phyloP scores from a whole-genome alignment of 2,888 invertebrate species.

The Acrobasis consociella region DNA sequence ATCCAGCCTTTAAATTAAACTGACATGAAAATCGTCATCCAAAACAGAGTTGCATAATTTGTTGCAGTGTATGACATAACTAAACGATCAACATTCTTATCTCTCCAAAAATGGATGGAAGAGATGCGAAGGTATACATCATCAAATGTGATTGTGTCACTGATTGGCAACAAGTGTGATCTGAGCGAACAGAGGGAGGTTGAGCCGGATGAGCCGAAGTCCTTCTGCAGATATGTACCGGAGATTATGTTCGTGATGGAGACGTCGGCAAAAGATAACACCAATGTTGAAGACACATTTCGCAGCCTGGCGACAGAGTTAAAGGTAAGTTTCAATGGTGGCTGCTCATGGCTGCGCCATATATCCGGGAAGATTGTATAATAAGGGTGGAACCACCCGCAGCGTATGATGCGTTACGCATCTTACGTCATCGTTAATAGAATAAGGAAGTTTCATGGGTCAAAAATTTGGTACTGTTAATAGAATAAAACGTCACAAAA shows the following conservation, averaged over 20 bases:
- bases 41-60: neutral
- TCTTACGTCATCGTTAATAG: too few relatives aligned
- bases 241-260: slow-evolving; percentile 94
- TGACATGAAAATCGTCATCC: too few relatives aligned
- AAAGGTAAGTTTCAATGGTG: slow-evolving; percentile 85
- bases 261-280: slow-evolving; percentile 95
- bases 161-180: slow-evolving; percentile 97
- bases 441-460: too few relatives aligned
- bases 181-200: slow-evolving; percentile 91
- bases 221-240: slow-evolving; percentile 92
- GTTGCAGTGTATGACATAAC: slow-evolving; percentile 96
- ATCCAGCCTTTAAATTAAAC: too few relatives aligned
- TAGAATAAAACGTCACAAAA: too few relatives aligned
- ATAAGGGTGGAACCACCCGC: too few relatives aligned
- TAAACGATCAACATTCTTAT: slow-evolving; percentile 94
- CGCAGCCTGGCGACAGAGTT: slow-evolving; percentile 92
- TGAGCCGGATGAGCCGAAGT: slow-evolving; percentile 92
- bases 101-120: slow-evolving; percentile 97
- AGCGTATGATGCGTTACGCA: too few relatives aligned
- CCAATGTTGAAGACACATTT: slow-evolving; percentile 95
- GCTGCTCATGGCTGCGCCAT: too few relatives aligned
- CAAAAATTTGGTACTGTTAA: too few relatives aligned
- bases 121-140: slow-evolving; percentile 97
- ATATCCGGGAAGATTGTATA: too few relatives aligned
- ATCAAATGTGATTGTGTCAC: slow-evolving; percentile 93